Base-by-base conservation (phyloP, 2,113 vertebrate species). In the Menidia beryllina region DNA sequence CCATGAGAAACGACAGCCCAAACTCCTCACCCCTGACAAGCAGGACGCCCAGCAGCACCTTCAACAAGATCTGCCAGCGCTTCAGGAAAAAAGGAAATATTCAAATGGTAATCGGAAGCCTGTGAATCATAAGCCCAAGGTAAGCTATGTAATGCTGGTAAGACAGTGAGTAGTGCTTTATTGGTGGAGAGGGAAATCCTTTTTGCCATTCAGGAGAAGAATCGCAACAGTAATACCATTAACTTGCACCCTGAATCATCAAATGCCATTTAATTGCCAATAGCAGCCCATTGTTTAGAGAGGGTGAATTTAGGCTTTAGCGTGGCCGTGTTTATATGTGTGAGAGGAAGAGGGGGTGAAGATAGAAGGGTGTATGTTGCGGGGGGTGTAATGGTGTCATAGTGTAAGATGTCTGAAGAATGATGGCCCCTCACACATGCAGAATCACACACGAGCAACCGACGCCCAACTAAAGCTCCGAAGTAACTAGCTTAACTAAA, bases 401-500 rank as follows among this genome's bases (percentile, higher is more conserved):
- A 88, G 89, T 89, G 77, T 91, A 91, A 91, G 86, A 90, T 86
- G 86, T 86, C 85, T 88, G 90, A 89, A 85, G 91, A 92, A 91
- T 89, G 91, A 92, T 91, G 89, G 89, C 85, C 91, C 87, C 88
- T 89, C 87, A 87, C 90, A 90, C 86, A 87, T 76, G 76, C 89
- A 89, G 89, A 84, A 85, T 87, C 86, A 72, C 76, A 81, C 87
- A 88, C 88, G 85, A 80, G 82, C 81, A 83, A 88, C 86, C 56
- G 85, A 91, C 67, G 85, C 90, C 91, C 76, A 90, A 91, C 86
- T 83, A 94, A 94, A 98, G 95, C 94, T 94, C 95, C 96, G 95
- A 95, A 97, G 96, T 96, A 97, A 97, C 97, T 98, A 97, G 97
- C 96, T 98, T 98, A 98, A 97, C 96, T 97, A 98, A 98, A 95